Evolutionary conservation across 2,888 invertebrate species (phyloP).

Genomic region (Campaea margaritaria): DNA sequence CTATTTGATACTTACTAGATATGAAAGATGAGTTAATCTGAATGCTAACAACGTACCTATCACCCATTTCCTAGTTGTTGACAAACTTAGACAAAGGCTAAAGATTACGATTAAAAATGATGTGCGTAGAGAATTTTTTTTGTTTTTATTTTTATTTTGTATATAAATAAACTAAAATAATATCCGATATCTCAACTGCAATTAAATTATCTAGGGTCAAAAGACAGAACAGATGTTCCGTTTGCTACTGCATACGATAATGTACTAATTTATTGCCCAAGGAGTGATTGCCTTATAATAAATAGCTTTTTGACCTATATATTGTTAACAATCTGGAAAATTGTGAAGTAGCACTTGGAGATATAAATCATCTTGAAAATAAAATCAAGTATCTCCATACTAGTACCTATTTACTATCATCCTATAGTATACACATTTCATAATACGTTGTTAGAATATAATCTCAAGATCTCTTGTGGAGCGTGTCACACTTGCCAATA

Average conservation of each 20-base stretch:
- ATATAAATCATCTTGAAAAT: conserved; percentile 21
- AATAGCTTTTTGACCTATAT: conserved; percentile 37
- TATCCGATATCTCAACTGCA: conserved; percentile 8
- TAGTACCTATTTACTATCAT: conserved; percentile 29
- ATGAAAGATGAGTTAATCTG: conserved; percentile 25
- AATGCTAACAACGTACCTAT: conserved; percentile 20
- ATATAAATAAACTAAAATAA: neutral
- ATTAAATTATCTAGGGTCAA: conserved; percentile 40
- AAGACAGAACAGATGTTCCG: conserved; percentile 45
- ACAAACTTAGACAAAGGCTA: neutral
- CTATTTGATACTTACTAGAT: conserved; percentile 24
- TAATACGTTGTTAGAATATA: conserved; percentile 49
- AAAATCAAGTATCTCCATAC: conserved; percentile 5
- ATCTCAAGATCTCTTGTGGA: conserved; percentile 63
- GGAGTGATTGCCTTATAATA: conserved; percentile 39
- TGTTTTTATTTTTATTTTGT: neutral
- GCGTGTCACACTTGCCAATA: conserved; percentile 53
- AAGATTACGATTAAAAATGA: neutral
- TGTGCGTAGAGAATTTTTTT: neutral
- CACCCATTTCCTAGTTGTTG: conserved; percentile 12
- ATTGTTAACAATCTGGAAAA: conserved; percentile 17
- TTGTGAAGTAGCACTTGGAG: conserved; percentile 14
- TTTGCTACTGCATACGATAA: conserved; percentile 55
- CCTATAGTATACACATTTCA: conserved; percentile 56
- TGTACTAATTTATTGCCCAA: conserved; percentile 55